Evolutionary conservation across 35 echinoderm and acorn worm species (phyloP), one percentile per base, ranked within the genome.

Genomic region (Apostichopus californicus): DNA sequence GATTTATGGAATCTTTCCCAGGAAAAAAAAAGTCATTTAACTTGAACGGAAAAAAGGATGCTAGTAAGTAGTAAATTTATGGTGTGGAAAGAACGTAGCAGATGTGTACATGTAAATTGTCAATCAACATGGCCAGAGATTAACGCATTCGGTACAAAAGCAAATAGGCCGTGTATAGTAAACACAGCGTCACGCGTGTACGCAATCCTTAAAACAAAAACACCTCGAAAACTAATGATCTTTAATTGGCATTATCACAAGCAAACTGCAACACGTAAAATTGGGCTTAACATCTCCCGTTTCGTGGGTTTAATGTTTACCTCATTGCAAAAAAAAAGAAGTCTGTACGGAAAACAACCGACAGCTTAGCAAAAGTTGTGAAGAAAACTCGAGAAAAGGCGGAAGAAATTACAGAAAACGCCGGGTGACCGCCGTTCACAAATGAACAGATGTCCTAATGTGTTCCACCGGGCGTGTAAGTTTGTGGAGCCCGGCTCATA

Each of bases 221-320:
- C 81, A 59, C 54, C 56, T 17, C 17, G 57, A 22, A 18, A 18
- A n/a, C 64, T 85, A 85, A 85, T 85, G 81, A 85, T 59, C 55
- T 85, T 85, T 85, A 85, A 85, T 85, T 85, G 81, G 81, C 20
- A 85, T 56, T 22, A 85, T 85, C 81, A 85, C 54, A 15, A 59
- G 20, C 81, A 61, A 56, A 59, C 13, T n/a, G 21, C 71, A 75
- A 75, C 71, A 75, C 15, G 71, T 75, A 20, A 75, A 24, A 75
- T 61, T 61, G 12, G 1, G 58, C 58, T 61, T 61, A 61, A 75
- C 71, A 75, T 75, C 71, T 75, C 17, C n/a, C 71, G 6, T 20
- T 7, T 75, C 20, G 71, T 75, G 58, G 58, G 71, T 75, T 75
- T 75, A 20, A n/a, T 75, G 17, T 22, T 20, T 75, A 18, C n/a